Percentiles rank a stretch among this genome's conserved stretches.
phyloP scores from a whole-genome alignment of 2,113 vertebrate species.

The Nycticorax nycticorax region DNA sequence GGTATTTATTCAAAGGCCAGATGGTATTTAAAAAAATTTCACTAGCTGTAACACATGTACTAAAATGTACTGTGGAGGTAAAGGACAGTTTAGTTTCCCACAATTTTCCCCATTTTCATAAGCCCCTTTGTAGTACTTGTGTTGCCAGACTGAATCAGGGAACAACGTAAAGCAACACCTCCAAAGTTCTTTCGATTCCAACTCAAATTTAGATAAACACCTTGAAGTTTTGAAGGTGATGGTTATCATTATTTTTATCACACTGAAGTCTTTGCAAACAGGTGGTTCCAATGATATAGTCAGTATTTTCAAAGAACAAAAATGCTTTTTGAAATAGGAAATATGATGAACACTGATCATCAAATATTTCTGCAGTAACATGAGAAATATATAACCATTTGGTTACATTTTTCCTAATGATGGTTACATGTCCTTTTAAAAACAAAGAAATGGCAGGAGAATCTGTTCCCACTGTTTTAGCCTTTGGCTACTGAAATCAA shows the following conservation, averaged over 20 bases:
- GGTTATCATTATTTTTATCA: background rate
- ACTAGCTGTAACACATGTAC: background rate
- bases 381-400: background rate
- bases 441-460: background rate
- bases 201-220: background rate
- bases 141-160: background rate
- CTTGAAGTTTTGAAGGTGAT: background rate
- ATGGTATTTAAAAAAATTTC: background rate
- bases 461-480: background rate
- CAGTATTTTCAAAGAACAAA: background rate
- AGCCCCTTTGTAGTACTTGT: background rate
- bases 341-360: background rate
- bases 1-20: background rate
- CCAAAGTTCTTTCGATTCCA: background rate
- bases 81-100: background rate
- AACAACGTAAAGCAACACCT: rapidly evolving
- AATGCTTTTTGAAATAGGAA: background rate
- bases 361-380: background rate
- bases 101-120: background rate
- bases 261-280: background rate
- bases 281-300: background rate
- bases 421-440: background rate
- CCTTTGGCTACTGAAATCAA: background rate
- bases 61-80: background rate
- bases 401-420: background rate